Percentiles rank a stretch among this genome's conserved stretches.
These are phyloP conservation scores for Deilephila elpenor DNA, from an alignment of 2,888 invertebrate genomes.

Conservation along the genomic window DNA sequence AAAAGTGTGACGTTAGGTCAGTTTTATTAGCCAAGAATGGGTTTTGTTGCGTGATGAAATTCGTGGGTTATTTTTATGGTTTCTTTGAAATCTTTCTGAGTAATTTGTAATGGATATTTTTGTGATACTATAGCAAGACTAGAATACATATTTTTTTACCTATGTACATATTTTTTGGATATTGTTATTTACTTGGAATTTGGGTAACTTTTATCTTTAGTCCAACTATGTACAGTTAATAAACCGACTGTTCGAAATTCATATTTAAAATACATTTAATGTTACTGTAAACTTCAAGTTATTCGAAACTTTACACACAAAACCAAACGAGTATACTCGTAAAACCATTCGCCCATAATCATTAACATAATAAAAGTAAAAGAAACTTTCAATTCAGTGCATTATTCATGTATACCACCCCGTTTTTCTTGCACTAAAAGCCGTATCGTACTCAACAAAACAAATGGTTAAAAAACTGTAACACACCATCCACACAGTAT, in stretches of 20 bases:
- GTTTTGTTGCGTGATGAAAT: neutral
- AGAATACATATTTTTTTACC: too few species aligned
- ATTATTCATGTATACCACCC: too few species aligned
- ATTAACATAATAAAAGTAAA: neutral
- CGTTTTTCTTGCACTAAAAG: neutral
- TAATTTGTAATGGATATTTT: neutral
- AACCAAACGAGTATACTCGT: too few species aligned
- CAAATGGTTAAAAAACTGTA: conserved; percentile 13
- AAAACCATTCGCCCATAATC: neutral
- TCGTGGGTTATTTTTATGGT: neutral
- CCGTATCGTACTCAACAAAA: neutral
- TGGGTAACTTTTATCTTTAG: too few species aligned
- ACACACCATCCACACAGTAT: neutral
- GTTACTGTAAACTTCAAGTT: neutral
- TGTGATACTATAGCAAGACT: neutral
- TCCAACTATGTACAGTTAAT: too few species aligned
- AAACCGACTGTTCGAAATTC: too few species aligned
- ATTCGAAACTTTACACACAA: neutral
- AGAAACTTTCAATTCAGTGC: too few species aligned
- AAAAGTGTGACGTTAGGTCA: neutral
- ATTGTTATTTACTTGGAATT: too few species aligned
- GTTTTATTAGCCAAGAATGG: neutral
- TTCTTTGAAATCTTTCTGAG: neutral
- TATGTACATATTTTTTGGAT: too few species aligned
- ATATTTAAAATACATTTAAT: neutral